These are phyloP conservation scores for Lordiphosa collinella DNA, from an alignment of 1,140 invertebrate species.

Conservation along the genomic window DNA sequence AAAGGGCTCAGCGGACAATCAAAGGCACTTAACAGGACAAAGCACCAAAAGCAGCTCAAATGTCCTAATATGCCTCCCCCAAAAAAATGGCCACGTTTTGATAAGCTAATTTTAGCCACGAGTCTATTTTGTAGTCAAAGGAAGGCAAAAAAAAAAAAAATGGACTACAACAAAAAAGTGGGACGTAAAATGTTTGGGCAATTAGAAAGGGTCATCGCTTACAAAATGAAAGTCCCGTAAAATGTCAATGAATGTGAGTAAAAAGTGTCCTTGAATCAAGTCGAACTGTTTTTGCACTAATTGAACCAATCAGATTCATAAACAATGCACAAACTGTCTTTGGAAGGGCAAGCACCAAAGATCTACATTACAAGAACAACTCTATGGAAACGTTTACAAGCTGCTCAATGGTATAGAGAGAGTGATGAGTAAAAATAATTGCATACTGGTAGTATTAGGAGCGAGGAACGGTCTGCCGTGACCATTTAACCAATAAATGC, in stretches of 20 bases:
- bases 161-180: background rate
- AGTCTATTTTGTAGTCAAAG: slow-evolving; percentile 11
- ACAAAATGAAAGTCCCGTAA: slow-evolving; percentile 17
- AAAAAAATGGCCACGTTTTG: background rate
- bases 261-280: slow-evolving; percentile 8
- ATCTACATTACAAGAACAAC: too few species aligned
- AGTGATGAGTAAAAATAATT: too few species aligned
- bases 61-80: slow-evolving; percentile 11
- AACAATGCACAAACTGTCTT: too few species aligned
- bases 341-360: too few species aligned
- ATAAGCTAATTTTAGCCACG: slow-evolving; percentile 28
- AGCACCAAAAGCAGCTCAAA: slow-evolving; percentile 20
- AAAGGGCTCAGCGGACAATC: slow-evolving; percentile 18
- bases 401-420: too few species aligned
- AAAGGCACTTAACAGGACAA: slow-evolving; percentile 39
- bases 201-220: slow-evolving; percentile 58
- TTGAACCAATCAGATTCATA: too few species aligned
- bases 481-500: too few species aligned
- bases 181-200: slow-evolving; percentile 42
- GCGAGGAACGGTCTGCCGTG: too few species aligned
- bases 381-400: too few species aligned
- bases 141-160: slow-evolving; percentile 9
- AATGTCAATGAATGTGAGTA: slow-evolving; percentile 6
- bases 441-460: too few species aligned
- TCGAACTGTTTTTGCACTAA: too few species aligned